Evolutionary conservation across 2,797 vertebrate species (phyloP).

Genomic region (Steatocranus sp.): DNA sequence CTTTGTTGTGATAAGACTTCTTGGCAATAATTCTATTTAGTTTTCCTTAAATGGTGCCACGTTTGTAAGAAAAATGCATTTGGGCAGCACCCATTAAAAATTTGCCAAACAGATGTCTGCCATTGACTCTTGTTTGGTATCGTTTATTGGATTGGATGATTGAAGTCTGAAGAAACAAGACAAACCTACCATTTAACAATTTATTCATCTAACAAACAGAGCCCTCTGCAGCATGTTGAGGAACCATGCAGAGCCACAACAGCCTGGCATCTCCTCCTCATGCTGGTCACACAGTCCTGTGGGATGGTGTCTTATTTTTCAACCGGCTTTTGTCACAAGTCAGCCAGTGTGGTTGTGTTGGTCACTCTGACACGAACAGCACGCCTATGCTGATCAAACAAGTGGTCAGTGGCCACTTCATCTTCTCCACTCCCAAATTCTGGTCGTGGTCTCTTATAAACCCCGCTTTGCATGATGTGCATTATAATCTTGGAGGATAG

Average conservation of each 20-base stretch:
- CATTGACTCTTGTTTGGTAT: background rate
- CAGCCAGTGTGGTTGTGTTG: background rate
- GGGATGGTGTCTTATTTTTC: background rate
- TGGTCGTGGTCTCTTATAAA: background rate
- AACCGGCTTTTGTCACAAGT: background rate
- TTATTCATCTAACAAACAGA: background rate
- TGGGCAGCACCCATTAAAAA: background rate
- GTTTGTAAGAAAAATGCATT: background rate
- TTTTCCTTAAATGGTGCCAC: background rate
- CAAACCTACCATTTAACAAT: background rate
- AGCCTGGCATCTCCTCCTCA: background rate
- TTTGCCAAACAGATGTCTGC: background rate
- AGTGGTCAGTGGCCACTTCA: background rate
- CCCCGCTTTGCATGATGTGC: background rate
- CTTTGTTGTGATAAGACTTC: background rate
- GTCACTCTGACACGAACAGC: background rate
- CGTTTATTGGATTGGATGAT: background rate
- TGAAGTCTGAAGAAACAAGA: background rate
- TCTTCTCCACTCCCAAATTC: background rate
- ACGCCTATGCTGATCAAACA: background rate
- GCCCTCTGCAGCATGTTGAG: background rate
- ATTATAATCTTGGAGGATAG: background rate
- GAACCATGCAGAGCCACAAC: background rate
- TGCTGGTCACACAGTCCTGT: background rate
- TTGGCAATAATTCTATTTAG: background rate